These are phyloP conservation scores for Cetonia aurata DNA, from an alignment of 2,888 invertebrate species.

Conservation along the genomic window DNA sequence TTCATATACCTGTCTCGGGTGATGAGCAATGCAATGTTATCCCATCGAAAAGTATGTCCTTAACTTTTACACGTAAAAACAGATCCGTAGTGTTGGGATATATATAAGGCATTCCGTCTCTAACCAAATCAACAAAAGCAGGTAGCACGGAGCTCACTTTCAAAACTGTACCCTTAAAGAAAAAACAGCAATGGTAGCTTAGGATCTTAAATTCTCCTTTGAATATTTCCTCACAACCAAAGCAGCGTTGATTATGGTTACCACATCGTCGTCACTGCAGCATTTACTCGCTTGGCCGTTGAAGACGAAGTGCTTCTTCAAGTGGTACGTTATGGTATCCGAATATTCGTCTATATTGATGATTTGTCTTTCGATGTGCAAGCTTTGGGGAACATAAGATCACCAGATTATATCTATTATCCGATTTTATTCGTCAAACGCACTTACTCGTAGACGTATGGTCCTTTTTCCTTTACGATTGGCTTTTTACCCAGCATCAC, in stretches of 20 bases:
- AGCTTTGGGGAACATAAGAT: not conserved
- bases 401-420: too few relatives aligned
- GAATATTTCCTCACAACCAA: conserved; percentile 68
- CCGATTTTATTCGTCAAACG: not conserved
- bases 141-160: conserved; percentile 53
- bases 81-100: conserved; percentile 68
- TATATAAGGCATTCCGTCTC: conserved; percentile 69
- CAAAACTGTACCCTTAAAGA: conserved; percentile 55
- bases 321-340: conserved; percentile 70
- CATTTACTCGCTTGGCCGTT: conserved; percentile 68
- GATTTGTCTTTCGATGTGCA: conserved; percentile 52
- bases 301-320: conserved; percentile 70
- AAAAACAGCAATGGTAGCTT: conserved; percentile 26
- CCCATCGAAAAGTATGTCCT: conserved; percentile 72
- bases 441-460: conserved; percentile 74
- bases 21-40: conserved; percentile 69
- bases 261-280: conserved; percentile 67
- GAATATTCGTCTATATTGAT: conserved; percentile 64
- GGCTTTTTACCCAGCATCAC: conserved; percentile 70
- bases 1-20: conserved; percentile 67
- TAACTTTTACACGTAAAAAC: conserved; percentile 69
- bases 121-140: conserved; percentile 66
- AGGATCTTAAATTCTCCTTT: not conserved
- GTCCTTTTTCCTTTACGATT: conserved; percentile 72
- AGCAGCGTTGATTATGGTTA: conserved; percentile 72